Evolutionary conservation across 2,113 vertebrate genomes (phyloP).

Genomic region (Nothobranchius furzeri): DNA sequence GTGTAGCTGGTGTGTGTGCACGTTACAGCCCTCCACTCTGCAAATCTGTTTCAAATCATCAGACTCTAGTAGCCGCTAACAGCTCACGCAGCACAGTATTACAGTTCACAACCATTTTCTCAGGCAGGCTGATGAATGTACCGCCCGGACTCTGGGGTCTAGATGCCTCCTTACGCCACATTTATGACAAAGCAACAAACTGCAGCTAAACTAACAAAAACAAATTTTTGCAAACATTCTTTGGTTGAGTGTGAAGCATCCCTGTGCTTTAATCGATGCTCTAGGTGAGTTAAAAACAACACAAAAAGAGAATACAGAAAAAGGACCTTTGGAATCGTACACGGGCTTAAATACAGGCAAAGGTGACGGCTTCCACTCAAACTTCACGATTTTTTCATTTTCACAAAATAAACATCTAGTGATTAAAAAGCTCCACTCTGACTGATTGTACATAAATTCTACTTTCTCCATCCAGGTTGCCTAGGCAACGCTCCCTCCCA

Average conservation of each 20-base stretch:
- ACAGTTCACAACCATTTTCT: conserved; percentile 81
- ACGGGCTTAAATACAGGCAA: conserved; percentile 75
- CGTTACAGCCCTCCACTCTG: conserved; percentile 47
- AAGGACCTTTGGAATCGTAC: conserved; percentile 58
- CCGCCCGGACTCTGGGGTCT: conserved; percentile 7
- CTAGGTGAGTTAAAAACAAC: conserved; percentile 47
- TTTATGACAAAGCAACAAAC: conserved; percentile 56
- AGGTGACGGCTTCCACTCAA: conserved; percentile 58
- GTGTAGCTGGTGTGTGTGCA: conserved; percentile 17
- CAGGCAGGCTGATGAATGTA: conserved; percentile 70
- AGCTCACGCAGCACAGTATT: conserved; percentile 78
- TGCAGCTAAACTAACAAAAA: conserved; percentile 40
- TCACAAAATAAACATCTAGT: conserved; percentile 66
- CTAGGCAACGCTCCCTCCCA: conserved; percentile 24
- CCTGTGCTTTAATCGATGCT: conserved; percentile 76
- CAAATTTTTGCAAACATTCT: conserved; percentile 69
- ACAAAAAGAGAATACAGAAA: conserved; percentile 41
- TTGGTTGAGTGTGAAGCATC: conserved; percentile 80
- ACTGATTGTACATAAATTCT: conserved; percentile 61
- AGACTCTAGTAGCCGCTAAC: conserved; percentile 25
- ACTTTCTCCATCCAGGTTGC: conserved; percentile 51
- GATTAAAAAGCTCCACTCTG: conserved; percentile 55
- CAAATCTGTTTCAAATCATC: conserved; percentile 46
- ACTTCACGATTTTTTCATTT: conserved; percentile 58
- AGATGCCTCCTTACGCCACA: conserved; percentile 41